phyloP scores from a whole-genome alignment of 2,113 vertebrate species.

The Acrocephalus kingi region DNA sequence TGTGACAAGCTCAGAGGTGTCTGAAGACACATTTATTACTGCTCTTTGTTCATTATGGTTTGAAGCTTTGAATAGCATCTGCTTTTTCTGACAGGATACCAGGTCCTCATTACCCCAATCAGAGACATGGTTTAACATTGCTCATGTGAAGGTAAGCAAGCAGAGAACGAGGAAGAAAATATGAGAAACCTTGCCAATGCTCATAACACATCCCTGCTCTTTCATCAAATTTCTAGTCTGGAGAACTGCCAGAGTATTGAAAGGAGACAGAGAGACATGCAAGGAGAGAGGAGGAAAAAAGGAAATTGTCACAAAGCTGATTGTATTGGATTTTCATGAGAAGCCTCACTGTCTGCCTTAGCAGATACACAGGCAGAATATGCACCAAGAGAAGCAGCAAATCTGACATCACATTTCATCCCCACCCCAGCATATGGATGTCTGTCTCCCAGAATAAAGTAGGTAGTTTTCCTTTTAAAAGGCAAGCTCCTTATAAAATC shows the following conservation, averaged over 20 bases:
- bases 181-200: background rate
- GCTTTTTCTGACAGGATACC: background rate
- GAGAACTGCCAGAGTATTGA: background rate
- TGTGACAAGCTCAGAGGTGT: background rate
- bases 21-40: background rate
- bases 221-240: background rate
- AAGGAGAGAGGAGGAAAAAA: background rate
- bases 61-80: background rate
- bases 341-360: background rate
- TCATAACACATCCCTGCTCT: background rate
- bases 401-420: background rate
- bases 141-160: background rate
- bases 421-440: background rate
- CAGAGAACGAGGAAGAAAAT: background rate
- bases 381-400: background rate
- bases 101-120: background rate
- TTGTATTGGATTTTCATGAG: background rate
- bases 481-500: background rate
- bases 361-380: background rate
- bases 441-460: background rate
- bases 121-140: accelerated
- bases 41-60: background rate
- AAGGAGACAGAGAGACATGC: background rate
- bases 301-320: background rate
- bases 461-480: background rate